Conservation (phyloP, 2,888 invertebrate genomes). For the Phania funesta region DNA sequence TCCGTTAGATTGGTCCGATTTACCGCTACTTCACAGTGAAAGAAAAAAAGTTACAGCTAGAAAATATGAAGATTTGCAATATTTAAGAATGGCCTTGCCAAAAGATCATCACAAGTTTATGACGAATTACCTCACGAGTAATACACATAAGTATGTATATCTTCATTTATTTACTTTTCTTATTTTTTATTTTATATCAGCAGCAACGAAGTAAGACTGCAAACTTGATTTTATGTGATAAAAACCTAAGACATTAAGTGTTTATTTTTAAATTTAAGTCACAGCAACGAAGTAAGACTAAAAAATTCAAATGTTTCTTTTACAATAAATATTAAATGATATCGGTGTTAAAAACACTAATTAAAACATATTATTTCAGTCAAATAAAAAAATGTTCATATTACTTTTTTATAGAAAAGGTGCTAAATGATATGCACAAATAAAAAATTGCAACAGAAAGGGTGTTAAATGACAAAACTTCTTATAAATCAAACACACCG, state of each 20-base stretch:
- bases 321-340: constrained; percentile 3
- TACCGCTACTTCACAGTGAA: constrained; percentile 13
- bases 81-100: constrained; percentile 36
- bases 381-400: background rate
- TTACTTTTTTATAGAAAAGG: constrained; percentile 45
- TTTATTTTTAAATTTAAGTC: constrained; percentile 9
- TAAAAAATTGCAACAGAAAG: constrained; percentile 39
- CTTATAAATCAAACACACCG: constrained; percentile 32
- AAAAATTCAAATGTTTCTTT: constrained; percentile 40
- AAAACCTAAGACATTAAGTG: constrained; percentile 27
- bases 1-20: constrained; percentile 36
- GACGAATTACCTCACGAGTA: constrained; percentile 34
- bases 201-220: constrained; percentile 41
- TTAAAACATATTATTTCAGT: background rate
- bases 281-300: constrained; percentile 47
- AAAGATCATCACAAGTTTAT: constrained; percentile 52
- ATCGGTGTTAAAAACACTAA: background rate
- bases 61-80: constrained; percentile 45
- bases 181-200: background rate
- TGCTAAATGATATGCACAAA: constrained; percentile 43
- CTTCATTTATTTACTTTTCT: constrained; percentile 24
- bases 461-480: constrained; percentile 42
- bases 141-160: constrained; percentile 31
- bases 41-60: constrained; percentile 33
- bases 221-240: constrained; percentile 34